Conservation (phyloP, 2,797 vertebrate species). For the Acridotheres tristis region DNA sequence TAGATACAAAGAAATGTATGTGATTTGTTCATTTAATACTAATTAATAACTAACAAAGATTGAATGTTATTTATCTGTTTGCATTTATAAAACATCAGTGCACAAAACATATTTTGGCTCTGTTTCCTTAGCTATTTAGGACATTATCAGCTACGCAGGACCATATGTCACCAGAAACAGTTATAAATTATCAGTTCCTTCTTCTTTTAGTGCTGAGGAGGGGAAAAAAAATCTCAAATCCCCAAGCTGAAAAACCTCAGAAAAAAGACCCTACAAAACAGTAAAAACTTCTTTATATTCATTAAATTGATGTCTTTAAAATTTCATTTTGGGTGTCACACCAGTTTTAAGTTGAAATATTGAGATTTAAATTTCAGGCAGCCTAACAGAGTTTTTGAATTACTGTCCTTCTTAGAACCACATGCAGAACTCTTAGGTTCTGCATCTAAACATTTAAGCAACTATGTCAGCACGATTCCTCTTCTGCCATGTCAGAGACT, state of each 20-base stretch:
- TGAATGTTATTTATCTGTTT: neutral
- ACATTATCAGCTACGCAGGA: neutral
- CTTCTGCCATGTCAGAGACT: accelerated
- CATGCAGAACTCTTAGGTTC: neutral
- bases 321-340: neutral
- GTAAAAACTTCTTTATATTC: accelerated
- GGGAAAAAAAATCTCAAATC: neutral
- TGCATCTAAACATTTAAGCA: neutral
- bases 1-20: neutral
- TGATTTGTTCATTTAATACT: neutral
- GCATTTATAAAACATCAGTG: neutral
- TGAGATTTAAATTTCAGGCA: neutral
- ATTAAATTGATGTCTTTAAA: neutral
- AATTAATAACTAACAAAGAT: neutral
- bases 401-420: neutral
- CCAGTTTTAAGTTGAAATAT: neutral
- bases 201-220: neutral
- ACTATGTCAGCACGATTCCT: neutral
- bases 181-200: neutral
- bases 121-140: neutral
- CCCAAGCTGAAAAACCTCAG: neutral
- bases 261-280: neutral
- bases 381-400: neutral
- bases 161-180: neutral
- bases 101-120: neutral